Evolutionary conservation across 2,113 vertebrate genomes (phyloP), one percentile per base, ranked within the genome.

Genomic region (Limanda limanda): DNA sequence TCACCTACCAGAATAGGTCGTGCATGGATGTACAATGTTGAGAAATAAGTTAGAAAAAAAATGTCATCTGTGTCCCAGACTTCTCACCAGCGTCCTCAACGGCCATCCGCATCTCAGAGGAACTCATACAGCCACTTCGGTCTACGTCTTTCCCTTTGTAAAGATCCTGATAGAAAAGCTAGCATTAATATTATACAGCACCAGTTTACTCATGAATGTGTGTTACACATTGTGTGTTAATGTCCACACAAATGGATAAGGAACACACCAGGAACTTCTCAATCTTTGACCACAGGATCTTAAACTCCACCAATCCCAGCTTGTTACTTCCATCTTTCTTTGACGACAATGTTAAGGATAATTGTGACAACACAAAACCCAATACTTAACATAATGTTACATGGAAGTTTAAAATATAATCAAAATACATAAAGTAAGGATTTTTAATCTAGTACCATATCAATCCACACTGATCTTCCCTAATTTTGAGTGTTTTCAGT

Each of bases 251-350:
- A 47, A 64, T 7, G 10, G 18, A 13, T 25, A 6, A 23, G 5
- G 14, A 27, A 76, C 94, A 52, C 66, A 97, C 96, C 95, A 96
- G 84, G 78, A 95, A 96, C 37, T 90, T 91, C 57, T 95, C 94
- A 79, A 97, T 97, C 14, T 96, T 95, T 74, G 95, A 95, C 97
- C 96, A 97, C 61, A 97, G 81, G 68, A 96, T 76, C 74, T 96
- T 97, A 81, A 97, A 97, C 76, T 98, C 97, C 24, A 95, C 85
- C 71, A 97, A 52, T 0, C 96, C 96, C 56, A 97, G 91, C 31
- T 96, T 97, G 20, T 94, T 95, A 0, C 90, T 96, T 74, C 96
- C 96, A 0, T 97, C 95, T 81, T 95, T 95, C 96, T 97, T 82
- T 13, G 7, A 40, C 51, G 27, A 66, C 15, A 47, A 35, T 5